Evolutionary conservation across 2,888 invertebrate species (phyloP).

Genomic region (Drosophila borborema): DNA sequence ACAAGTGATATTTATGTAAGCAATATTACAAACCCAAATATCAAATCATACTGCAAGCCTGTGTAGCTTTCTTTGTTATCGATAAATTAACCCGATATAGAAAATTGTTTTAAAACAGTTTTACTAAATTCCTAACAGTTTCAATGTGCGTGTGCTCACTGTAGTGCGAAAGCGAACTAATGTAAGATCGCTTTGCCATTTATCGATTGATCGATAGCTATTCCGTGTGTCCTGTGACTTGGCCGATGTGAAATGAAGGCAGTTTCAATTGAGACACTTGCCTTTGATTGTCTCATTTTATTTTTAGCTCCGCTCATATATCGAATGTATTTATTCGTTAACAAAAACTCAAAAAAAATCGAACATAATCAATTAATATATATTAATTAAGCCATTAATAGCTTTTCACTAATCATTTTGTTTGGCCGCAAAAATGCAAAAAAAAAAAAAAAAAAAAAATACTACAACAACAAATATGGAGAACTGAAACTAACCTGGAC

Average conservation of each 20-base stretch:
- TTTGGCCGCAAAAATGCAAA: constrained; percentile 56
- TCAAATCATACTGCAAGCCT: neutral
- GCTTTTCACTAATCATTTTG: constrained; percentile 78
- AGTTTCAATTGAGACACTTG: constrained; percentile 23
- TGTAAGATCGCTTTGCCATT: neutral
- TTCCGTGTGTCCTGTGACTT: constrained; percentile 11
- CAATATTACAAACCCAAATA: too few species aligned
- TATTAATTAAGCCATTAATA: constrained; percentile 73
- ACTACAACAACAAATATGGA: neutral
- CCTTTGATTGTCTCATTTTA: constrained; percentile 10
- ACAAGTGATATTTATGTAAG: neutral
- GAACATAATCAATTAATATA: constrained; percentile 69
- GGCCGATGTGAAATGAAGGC: constrained; percentile 15
- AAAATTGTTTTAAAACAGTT: neutral
- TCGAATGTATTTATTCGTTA: constrained; percentile 18
- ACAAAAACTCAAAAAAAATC: constrained; percentile 11
- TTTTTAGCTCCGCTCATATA: constrained; percentile 10
- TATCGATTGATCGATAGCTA: constrained; percentile 31
- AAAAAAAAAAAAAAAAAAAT: neutral
- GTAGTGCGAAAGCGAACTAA: neutral
- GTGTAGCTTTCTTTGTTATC: neutral
- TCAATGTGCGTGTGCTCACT: neutral
- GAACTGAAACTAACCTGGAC: constrained; percentile 33
- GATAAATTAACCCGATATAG: constrained; percentile 2
- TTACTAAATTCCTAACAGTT: neutral